Evolutionary conservation across 2,888 invertebrate genomes (phyloP).

Genomic region (Andrena bicolor): DNA sequence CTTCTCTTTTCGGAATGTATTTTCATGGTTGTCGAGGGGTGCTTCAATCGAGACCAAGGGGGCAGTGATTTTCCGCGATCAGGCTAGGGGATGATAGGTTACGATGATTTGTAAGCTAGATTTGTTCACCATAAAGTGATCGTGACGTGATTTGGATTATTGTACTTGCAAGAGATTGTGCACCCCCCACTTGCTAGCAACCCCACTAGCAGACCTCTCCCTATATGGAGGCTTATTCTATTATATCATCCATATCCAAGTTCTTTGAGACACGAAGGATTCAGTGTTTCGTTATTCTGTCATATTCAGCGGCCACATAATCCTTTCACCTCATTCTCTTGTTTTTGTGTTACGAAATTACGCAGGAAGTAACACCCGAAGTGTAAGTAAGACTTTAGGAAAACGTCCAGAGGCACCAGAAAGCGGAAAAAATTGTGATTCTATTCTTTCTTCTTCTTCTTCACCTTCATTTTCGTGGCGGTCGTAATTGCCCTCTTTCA

Average conservation of each 20-base stretch:
- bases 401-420: constrained; percentile 10
- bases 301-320: neutral
- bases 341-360: neutral
- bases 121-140: neutral
- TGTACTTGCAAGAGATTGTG: no score
- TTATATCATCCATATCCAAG: no score
- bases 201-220: no score
- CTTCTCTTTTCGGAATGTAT: constrained; percentile 14
- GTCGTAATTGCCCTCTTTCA: constrained; percentile 73
- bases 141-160: neutral
- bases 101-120: neutral
- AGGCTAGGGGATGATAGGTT: neutral
- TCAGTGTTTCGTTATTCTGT: neutral
- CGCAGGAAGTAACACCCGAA: neutral
- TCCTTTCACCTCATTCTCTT: neutral
- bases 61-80: constrained; percentile 4
- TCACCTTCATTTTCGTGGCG: constrained; percentile 58
- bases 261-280: neutral
- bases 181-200: no score
- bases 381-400: neutral
- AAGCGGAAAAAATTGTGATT: constrained; percentile 19
- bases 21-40: constrained; percentile 22
- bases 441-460: constrained; percentile 9
- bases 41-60: constrained; percentile 4
- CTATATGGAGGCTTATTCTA: no score